Conservation (phyloP, 2,888 invertebrate species). For the Cephus runcator region DNA sequence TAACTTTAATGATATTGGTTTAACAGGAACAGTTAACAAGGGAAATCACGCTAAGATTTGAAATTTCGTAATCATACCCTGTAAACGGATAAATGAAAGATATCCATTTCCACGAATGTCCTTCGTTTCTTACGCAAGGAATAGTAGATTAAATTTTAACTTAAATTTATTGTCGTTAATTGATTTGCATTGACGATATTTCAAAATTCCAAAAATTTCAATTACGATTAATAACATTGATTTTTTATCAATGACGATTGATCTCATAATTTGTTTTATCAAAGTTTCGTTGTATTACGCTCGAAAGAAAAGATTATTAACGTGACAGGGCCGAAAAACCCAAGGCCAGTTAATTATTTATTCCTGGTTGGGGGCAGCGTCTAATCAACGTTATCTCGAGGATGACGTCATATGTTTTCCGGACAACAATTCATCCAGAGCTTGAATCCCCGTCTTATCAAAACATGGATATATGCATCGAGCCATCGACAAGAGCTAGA, state of each 20-base stretch:
- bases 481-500: not conserved
- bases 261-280: not conserved
- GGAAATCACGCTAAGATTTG: too few species aligned
- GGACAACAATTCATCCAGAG: not conserved
- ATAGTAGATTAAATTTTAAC: too few species aligned
- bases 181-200: too few species aligned
- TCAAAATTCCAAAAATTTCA: too few species aligned
- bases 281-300: not conserved
- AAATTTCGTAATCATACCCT: too few species aligned
- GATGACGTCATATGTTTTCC: not conserved
- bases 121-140: too few species aligned
- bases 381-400: slow-evolving; percentile 9
- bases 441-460: not conserved
- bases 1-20: not conserved
- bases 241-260: not conserved
- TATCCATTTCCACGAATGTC: too few species aligned
- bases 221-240: too few species aligned
- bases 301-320: not conserved
- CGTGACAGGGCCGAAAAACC: not conserved
- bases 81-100: too few species aligned
- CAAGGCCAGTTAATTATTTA: slow-evolving; percentile 13
- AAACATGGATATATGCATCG: not conserved
- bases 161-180: too few species aligned
- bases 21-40: too few species aligned
- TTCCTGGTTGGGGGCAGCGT: slow-evolving; percentile 17